A percentile compares a stretch with the other conserved stretches of the same genome.
Evolutionary conservation across 1,140 invertebrate species (phyloP).

Genomic region (Maniola jurtina): DNA sequence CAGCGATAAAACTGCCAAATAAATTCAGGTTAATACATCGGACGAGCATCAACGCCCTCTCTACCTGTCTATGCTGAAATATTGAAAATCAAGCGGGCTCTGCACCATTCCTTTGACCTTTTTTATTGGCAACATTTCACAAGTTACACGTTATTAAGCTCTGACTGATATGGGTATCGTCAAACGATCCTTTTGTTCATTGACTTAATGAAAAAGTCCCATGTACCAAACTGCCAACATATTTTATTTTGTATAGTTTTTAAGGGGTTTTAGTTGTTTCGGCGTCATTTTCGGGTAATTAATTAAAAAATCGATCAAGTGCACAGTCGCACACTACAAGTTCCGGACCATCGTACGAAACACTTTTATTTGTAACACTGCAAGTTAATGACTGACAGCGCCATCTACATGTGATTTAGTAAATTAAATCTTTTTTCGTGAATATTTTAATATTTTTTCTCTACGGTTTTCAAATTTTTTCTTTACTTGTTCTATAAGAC

Average conservation of each 20-base stretch:
- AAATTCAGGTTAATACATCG: neutral
- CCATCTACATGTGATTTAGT: too few species aligned
- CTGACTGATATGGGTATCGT: slow-evolving; percentile 14
- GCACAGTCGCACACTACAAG: too few species aligned
- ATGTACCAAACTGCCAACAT: neutral
- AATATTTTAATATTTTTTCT: neutral
- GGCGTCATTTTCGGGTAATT: too few species aligned
- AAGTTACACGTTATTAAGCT: slow-evolving; percentile 14
- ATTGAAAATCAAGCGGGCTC: slow-evolving; percentile 6
- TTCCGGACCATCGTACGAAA: too few species aligned
- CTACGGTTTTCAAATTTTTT: too few species aligned
- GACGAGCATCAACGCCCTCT: neutral
- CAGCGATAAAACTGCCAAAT: neutral
- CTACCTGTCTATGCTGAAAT: slow-evolving; percentile 15
- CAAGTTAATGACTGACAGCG: too few species aligned
- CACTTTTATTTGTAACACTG: too few species aligned
- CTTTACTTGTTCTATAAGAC: neutral
- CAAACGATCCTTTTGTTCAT: slow-evolving; percentile 1
- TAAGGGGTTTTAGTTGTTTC: too few species aligned
- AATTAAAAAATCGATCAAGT: too few species aligned
- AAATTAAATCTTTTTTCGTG: too few species aligned
- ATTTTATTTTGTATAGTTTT: neutral
- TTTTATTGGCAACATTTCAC: slow-evolving; percentile 19
- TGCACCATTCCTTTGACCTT: slow-evolving; percentile 12
- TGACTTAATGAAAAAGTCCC: neutral